Evolutionary conservation across 2,888 invertebrate species (phyloP), one percentile per base, ranked within the genome.

Genomic region (Melieria omissa): DNA sequence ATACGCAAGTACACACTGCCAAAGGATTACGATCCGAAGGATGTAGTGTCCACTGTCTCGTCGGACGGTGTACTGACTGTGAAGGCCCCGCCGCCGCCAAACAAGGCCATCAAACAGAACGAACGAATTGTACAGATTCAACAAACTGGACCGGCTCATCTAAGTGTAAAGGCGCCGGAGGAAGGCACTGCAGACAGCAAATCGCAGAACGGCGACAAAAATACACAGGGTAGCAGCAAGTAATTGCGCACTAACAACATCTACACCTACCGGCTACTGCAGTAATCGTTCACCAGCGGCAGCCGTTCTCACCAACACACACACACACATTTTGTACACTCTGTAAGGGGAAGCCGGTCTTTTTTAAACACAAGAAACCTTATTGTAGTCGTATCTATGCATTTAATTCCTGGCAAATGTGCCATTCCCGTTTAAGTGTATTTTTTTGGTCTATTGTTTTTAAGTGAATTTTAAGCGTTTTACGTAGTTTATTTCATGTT

Each of bases 1-100:
- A 90, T 92, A 73, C 89, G 95, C 67, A 90, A 92, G 75, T 95
- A 95, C 82, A 84, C 91, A 12, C 83, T 95, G 65, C 95, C 95
- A 0, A 90, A 92, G 78, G 93, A 92, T 0, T 93, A 92, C 72
- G 93, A 95, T 71, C 89, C 93, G 4, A 91, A 91, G 70, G 89
- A 91, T 55, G 92, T 95, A 3, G 90, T 91, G 72, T 94, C 94
- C 6, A 92, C 90, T 42, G 87, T 95, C 47, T 93, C 94, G 45
- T 90, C 92, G 3, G 94, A 94, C 79, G 95, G 94, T 2, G 89
- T 94, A 72, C 85, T 94, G 75, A 90, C 90, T 45, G 87, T 94
- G 89, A 95, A 55, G 89, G 91, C 80, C 92, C 93, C 92, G 0
- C 93, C 93, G 64, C 89, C 84, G 76, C 81, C 86, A 67, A 85